These are phyloP conservation scores for Albula glossodonta DNA, from an alignment of 2,113 vertebrate genomes.

Conservation along the genomic window DNA sequence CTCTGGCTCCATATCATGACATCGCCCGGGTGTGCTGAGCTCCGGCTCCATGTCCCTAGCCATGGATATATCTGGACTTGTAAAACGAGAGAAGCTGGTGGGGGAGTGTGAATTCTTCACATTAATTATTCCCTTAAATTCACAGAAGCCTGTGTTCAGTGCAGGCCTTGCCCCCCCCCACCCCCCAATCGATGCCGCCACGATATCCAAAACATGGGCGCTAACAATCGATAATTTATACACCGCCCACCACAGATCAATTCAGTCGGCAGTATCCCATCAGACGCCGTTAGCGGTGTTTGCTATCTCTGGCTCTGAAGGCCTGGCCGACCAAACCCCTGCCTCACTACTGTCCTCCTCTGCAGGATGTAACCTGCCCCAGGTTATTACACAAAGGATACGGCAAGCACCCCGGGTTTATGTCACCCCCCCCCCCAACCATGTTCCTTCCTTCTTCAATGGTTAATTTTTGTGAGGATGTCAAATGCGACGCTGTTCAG, in stretches of 20 bases:
- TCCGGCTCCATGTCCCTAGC: no score
- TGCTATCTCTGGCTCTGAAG: no score
- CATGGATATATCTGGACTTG: neutral
- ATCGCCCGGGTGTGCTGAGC: no score
- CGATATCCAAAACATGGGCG: neutral
- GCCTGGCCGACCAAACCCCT: no score
- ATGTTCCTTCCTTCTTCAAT: neutral
- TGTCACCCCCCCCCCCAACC: no score
- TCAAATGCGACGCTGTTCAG: neutral
- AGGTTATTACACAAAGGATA: no score
- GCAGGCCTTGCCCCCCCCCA: neutral
- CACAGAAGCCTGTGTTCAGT: neutral
- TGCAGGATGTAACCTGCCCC: no score
- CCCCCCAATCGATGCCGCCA: neutral
- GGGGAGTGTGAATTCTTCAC: neutral
- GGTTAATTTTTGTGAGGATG: neutral
- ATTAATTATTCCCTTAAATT: slow-evolving; percentile 1
- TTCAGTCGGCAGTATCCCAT: neutral
- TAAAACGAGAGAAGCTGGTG: neutral
- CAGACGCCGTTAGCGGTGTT: no score
- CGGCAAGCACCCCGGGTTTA: no score
- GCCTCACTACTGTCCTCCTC: no score
- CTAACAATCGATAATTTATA: neutral
- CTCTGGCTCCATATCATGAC: no score
- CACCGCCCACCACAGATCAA: neutral